phyloP scores from a whole-genome alignment of 2,797 vertebrate species.

The Fratercula arctica region DNA sequence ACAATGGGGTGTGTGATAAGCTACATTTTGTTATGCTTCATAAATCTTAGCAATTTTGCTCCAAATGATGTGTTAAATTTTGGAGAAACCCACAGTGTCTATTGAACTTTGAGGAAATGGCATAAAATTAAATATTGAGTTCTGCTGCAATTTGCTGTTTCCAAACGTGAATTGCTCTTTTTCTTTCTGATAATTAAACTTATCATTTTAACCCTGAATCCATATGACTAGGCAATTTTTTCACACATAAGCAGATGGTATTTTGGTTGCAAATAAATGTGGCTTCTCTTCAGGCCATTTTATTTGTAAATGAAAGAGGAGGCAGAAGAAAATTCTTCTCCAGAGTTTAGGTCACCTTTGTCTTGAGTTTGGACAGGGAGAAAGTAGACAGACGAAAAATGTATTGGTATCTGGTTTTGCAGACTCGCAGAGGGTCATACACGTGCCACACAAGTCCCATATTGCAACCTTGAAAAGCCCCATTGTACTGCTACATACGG shows the following conservation, averaged over 20 bases:
- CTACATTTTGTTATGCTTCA: not conserved
- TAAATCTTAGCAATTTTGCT: not conserved
- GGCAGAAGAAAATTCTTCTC: not conserved
- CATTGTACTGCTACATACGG: accelerated
- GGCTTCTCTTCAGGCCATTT: not conserved
- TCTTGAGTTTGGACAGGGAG: not conserved
- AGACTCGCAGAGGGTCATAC: not conserved
- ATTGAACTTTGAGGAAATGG: not conserved
- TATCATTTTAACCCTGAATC: not conserved
- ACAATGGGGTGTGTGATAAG: not conserved
- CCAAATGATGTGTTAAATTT: not conserved
- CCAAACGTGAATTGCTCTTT: slow-evolving; percentile 26
- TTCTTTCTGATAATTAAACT: not conserved
- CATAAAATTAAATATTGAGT: not conserved
- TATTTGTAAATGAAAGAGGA: not conserved
- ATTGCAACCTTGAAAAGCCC: not conserved
- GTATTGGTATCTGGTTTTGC: accelerated
- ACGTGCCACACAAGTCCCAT: accelerated
- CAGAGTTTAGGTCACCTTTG: not conserved
- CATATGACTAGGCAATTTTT: not conserved
- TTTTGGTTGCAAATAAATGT: not conserved
- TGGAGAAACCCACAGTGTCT: not conserved
- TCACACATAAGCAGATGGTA: slow-evolving; percentile 11
- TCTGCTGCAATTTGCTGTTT: not conserved
- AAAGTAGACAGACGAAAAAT: not conserved